phyloP scores from a whole-genome alignment of 2,797 vertebrate species.

The Sebastes itinus region DNA sequence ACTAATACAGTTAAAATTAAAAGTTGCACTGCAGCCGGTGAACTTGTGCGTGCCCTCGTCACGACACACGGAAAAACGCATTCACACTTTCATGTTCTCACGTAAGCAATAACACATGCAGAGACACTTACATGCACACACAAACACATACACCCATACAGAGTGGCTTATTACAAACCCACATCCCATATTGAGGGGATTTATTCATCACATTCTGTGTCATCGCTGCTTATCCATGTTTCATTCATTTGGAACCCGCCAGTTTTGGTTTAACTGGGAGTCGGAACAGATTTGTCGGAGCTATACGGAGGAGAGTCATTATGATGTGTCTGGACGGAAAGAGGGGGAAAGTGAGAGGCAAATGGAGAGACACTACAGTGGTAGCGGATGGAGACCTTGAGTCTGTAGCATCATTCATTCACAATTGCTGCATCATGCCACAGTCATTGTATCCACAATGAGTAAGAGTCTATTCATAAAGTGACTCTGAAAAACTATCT shows the following conservation, averaged over 20 bases:
- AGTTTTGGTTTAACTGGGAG: conserved; percentile 53
- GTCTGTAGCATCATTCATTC: conserved; percentile 30
- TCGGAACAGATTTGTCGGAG: conserved; percentile 54
- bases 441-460: not conserved
- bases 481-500: not conserved
- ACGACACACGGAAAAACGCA: conserved; percentile 19
- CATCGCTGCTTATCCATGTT: conserved; percentile 53
- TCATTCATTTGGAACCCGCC: conserved; percentile 55
- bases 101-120: conserved; percentile 43
- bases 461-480: conserved; percentile 29
- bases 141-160: conserved; percentile 46
- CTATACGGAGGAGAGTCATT: conserved; percentile 14
- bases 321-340: conserved; percentile 21
- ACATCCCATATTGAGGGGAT: conserved; percentile 59
- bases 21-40: not conserved
- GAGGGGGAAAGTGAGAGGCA: conserved; percentile 11
- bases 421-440: conserved; percentile 1
- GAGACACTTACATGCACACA: conserved; percentile 35
- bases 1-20: not conserved
- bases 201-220: conserved; percentile 65
- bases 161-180: conserved; percentile 53
- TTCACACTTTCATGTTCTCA: conserved; percentile 33
- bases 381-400: conserved; percentile 28
- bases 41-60: conserved; percentile 8
- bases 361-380: conserved; percentile 12